Evolutionary conservation across 2,113 vertebrate genomes (phyloP).

Genomic region (Lycaon pictus): DNA sequence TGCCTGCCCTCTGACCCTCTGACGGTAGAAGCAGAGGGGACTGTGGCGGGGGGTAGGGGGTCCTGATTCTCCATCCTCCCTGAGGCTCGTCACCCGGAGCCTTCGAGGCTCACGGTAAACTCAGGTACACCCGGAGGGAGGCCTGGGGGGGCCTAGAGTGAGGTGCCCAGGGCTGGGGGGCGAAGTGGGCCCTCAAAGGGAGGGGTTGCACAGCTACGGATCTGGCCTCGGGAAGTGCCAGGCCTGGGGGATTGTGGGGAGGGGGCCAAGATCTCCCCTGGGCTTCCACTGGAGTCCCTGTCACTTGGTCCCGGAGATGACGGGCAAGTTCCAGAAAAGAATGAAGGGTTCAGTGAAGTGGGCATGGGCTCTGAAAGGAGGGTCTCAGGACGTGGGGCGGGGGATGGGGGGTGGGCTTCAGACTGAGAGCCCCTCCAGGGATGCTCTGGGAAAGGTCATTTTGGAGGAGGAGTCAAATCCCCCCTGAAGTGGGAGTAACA

Average conservation of each 20-base stretch:
- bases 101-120: neutral
- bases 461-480: neutral
- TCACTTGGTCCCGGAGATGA: neutral
- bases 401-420: too few relatives aligned
- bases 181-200: rapidly evolving
- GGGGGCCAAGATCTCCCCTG: too few relatives aligned
- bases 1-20: neutral
- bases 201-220: rapidly evolving
- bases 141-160: neutral
- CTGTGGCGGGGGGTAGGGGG: too few relatives aligned
- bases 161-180: neutral
- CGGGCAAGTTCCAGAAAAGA: neutral
- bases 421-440: too few relatives aligned
- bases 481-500: too few relatives aligned
- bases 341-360: neutral
- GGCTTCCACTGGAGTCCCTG: neutral
- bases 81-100: neutral
- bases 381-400: neutral
- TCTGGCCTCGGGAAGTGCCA: neutral
- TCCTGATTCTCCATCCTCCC: neutral
- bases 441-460: neutral
- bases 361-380: neutral
- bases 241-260: neutral
- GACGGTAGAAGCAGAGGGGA: neutral
- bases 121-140: neutral